A percentile compares a stretch with the other conserved stretches of the same genome.
Conservation (phyloP, 1,140 invertebrate species). For the Heliconius himera region DNA sequence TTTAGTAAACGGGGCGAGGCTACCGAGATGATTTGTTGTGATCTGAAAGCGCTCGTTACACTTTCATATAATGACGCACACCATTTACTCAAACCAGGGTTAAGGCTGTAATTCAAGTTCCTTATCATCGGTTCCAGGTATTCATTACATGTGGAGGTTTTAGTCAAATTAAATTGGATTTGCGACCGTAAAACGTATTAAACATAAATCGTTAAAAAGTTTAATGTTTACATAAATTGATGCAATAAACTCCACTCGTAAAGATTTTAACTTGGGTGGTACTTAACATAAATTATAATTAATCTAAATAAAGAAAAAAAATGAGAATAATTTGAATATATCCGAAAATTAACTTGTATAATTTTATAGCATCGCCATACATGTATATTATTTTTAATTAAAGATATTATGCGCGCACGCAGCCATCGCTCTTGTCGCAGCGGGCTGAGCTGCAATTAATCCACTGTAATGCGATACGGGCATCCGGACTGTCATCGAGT, state of each 20-base stretch:
- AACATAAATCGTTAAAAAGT: slow-evolving; percentile 46
- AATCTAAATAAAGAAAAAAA: slow-evolving; percentile 3
- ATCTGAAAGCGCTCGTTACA: slow-evolving; percentile 59
- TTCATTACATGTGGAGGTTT: slow-evolving; percentile 50
- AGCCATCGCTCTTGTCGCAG: slow-evolving; percentile 46
- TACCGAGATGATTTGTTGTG: slow-evolving; percentile 64
- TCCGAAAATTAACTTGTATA: neutral
- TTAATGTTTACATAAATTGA: slow-evolving; percentile 40
- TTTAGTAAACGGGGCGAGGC: slow-evolving; percentile 56
- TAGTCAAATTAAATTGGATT: slow-evolving; percentile 55
- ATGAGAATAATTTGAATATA: neutral
- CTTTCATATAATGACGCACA: slow-evolving; percentile 68
- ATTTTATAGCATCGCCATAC: neutral
- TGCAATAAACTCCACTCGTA: slow-evolving; percentile 39
- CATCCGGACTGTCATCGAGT: slow-evolving; percentile 62
- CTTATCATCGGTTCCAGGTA: slow-evolving; percentile 60
- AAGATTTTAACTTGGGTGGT: slow-evolving; percentile 36
- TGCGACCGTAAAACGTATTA: slow-evolving; percentile 37
- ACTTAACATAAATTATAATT: slow-evolving; percentile 36
- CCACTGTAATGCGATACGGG: slow-evolving; percentile 71
- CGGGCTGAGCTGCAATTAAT: slow-evolving; percentile 69
- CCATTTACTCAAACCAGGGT: slow-evolving; percentile 63
- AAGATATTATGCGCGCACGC: slow-evolving; percentile 24
- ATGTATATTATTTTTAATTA: slow-evolving; percentile 15
- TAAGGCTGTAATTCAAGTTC: slow-evolving; percentile 58